Percentiles rank a stretch among this genome's conserved stretches.
phyloP scores from a whole-genome alignment of 1,140 invertebrate species.

The Euborellia annulipes region DNA sequence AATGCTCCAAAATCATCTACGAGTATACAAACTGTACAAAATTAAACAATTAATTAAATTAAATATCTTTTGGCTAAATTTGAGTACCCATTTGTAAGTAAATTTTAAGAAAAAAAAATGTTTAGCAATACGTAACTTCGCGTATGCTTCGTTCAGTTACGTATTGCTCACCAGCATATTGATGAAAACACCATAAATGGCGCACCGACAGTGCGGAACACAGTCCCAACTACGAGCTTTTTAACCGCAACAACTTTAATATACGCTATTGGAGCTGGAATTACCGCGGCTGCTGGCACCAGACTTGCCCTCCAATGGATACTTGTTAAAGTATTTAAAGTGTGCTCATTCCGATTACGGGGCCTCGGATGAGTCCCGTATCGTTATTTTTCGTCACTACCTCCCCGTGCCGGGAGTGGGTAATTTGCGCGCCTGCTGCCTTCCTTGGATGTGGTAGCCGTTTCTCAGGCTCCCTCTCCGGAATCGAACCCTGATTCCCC shows the following conservation, averaged over 20 bases:
- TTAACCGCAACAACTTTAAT: constrained; percentile 72
- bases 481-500: constrained; percentile 42
- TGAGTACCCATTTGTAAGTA: no score
- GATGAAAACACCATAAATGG: no score
- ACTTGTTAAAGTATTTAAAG: constrained; percentile 78
- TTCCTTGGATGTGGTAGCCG: constrained; percentile 85
- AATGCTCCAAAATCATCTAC: no score
- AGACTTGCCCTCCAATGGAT: constrained; percentile 84
- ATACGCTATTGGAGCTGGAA: constrained; percentile 82
- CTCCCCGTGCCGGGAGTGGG: constrained; percentile 63
- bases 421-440: constrained; percentile 81
- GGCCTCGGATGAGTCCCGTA: constrained; percentile 48
- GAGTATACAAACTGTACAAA: no score
- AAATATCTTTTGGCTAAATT: no score
- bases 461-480: constrained; percentile 68
- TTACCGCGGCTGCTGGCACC: constrained; percentile 81
- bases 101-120: no score
- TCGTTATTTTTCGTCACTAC: constrained; percentile 79
- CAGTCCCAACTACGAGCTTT: constrained; percentile 57
- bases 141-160: no score
- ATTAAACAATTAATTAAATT: no score
- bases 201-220: constrained; percentile 41
- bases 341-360: constrained; percentile 79
- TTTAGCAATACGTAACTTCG: no score
- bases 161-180: no score